Evolutionary conservation across 2,888 invertebrate genomes (phyloP), one percentile per base, ranked within the genome.

Genomic region (Crossocerus cetratus): DNA sequence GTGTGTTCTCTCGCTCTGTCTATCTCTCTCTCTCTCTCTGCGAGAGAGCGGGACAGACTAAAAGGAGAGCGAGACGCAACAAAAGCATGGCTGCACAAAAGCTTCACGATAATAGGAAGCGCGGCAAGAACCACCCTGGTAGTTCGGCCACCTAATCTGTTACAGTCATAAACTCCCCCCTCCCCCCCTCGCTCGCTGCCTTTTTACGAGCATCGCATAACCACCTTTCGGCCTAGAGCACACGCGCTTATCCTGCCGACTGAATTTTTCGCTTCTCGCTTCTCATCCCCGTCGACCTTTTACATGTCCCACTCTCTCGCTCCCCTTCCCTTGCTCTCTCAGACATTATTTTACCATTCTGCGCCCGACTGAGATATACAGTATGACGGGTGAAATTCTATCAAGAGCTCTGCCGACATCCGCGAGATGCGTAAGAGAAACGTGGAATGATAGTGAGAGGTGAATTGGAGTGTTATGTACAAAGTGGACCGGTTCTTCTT

Each of bases 131-230:
- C 76, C 76, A 81, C 77, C 78, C 78, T 76, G 83, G 78, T 77
- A 84, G 83, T 81, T 84, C 81, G 85, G 84, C 82, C 81, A 84
- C 86, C 88, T 89, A 89, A 89, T 89, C 89, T 88, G 88, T 88
- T 86, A 87, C 87, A 88, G 89, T 88, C 87, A 87, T 89, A 89
- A 89, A 88, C 89, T 85, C 87, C 84, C 84, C 88, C 86, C 87
- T 88, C 86, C 85, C 82, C 83, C 84, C 82, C 73, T 78, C 72
- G 58, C 63, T n/a, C 59, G 57, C 57, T 65, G 72, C 59, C 78
- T 72, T 69, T 81, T 79, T 79, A 70, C 77, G 77, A 75, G 49
- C 73, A 44, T 71, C 66, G 44, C 58, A 67, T 32, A 77, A 68
- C 75, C 72, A 80, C 74, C 74, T 72, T 76, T 69, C 53, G 60